Percentiles rank a stretch among this genome's conserved stretches.
Evolutionary conservation across 2,113 vertebrate genomes (phyloP).

Genomic region (Hiodon tergisus): DNA sequence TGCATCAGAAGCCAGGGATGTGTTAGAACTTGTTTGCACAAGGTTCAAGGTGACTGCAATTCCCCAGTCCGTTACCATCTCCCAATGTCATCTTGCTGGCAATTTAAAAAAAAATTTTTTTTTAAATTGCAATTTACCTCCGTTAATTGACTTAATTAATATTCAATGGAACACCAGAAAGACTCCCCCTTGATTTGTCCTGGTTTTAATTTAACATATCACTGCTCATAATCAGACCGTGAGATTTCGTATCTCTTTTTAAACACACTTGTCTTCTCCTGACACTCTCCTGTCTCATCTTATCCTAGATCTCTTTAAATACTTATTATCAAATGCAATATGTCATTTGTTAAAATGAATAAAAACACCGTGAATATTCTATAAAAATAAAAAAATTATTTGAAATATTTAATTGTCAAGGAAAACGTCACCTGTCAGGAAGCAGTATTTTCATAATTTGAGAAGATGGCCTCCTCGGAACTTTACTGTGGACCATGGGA

Average conservation of each 20-base stretch:
- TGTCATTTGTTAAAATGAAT: no score
- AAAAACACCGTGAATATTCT: neutral
- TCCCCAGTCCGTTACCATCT: slow-evolving; percentile 53
- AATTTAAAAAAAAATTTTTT: no score
- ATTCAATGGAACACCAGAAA: slow-evolving; percentile 65
- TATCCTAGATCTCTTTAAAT: neutral
- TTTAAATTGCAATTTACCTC: slow-evolving; percentile 68
- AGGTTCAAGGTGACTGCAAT: slow-evolving; percentile 51
- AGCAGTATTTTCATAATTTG: no score
- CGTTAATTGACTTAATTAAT: slow-evolving; percentile 70
- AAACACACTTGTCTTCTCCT: slow-evolving; percentile 34
- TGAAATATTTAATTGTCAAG: no score
- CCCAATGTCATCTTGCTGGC: slow-evolving; percentile 64
- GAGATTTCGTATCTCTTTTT: slow-evolving; percentile 38
- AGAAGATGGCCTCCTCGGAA: no score
- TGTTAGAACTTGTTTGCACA: slow-evolving; percentile 48
- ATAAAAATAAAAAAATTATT: neutral
- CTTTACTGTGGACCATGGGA: no score
- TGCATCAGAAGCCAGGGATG: slow-evolving; percentile 43
- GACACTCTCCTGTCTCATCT: slow-evolving; percentile 28
- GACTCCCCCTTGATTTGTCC: slow-evolving; percentile 64
- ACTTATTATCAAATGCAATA: neutral
- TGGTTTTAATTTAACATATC: slow-evolving; percentile 70
- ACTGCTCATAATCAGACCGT: slow-evolving; percentile 57
- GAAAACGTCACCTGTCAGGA: no score